Percentiles rank a stretch among this genome's conserved stretches.
phyloP scores from a whole-genome alignment of 2,888 invertebrate genomes.

The Pantelozetes paolii region DNA sequence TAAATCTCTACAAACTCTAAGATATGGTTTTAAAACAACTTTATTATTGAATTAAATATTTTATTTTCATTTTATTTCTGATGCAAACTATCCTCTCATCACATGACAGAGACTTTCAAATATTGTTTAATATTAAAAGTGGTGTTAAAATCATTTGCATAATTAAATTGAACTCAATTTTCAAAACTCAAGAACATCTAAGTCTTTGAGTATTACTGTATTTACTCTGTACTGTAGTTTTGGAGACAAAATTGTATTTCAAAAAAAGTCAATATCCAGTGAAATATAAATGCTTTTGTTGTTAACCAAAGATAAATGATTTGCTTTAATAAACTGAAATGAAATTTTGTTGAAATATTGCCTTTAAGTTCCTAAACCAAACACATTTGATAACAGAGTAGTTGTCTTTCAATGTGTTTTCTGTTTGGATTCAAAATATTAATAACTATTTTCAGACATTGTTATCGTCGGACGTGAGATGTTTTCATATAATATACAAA shows the following conservation, averaged over 20 bases:
- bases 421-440: background rate
- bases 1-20: background rate
- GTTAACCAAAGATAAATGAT: slow-evolving; percentile 24
- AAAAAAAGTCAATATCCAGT: background rate
- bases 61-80: background rate
- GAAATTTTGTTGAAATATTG: slow-evolving; percentile 30
- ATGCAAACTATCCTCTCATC: background rate
- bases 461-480: slow-evolving; percentile 21
- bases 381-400: background rate
- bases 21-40: background rate
- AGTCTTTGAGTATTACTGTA: too few relatives aligned
- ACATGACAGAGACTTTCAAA: background rate
- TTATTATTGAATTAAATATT: slow-evolving; percentile 23
- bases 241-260: background rate
- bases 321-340: slow-evolving; percentile 26
- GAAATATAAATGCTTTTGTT: too few relatives aligned
- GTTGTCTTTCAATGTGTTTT: background rate
- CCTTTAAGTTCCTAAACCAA: slow-evolving; percentile 7
- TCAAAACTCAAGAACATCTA: background rate
- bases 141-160: background rate
- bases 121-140: background rate
- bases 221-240: background rate
- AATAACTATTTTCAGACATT: slow-evolving; percentile 20
- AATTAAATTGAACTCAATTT: background rate
- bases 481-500: background rate